Evolutionary conservation across 2,113 vertebrate genomes (phyloP).

Genomic region (Hemicordylus capensis): DNA sequence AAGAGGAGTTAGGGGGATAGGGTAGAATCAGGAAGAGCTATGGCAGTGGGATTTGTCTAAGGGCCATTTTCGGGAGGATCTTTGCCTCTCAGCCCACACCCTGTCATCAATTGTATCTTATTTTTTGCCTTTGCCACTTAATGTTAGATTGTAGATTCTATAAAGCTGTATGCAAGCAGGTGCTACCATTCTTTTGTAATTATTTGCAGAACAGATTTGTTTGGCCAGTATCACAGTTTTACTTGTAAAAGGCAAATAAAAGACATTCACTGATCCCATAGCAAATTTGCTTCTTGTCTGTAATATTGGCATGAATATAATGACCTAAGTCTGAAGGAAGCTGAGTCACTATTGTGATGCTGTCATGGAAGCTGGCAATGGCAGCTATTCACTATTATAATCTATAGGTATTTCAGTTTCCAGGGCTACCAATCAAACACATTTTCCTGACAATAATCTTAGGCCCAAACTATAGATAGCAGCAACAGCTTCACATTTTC

Average conservation of each 20-base stretch:
- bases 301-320: slow-evolving; percentile 29
- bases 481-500: background rate
- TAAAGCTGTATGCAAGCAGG: background rate
- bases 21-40: background rate
- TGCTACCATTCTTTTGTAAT: background rate
- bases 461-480: background rate
- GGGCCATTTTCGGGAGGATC: background rate
- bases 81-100: background rate
- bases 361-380: slow-evolving; percentile 12
- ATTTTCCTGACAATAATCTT: slow-evolving; percentile 43
- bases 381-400: background rate
- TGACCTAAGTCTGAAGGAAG: background rate
- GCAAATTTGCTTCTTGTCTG: slow-evolving; percentile 35
- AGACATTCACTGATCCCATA: background rate
- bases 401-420: background rate
- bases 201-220: background rate
- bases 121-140: background rate
- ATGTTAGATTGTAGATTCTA: background rate
- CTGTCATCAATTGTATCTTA: background rate
- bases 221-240: background rate
- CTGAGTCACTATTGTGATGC: background rate
- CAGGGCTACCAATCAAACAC: slow-evolving; percentile 1
- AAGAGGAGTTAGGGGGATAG: no score
- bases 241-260: background rate
- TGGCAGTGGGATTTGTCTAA: background rate